A percentile compares a stretch with the other conserved stretches of the same genome.
phyloP scores from a whole-genome alignment of 2,888 invertebrate genomes.

The Epinotia brunnichana region DNA sequence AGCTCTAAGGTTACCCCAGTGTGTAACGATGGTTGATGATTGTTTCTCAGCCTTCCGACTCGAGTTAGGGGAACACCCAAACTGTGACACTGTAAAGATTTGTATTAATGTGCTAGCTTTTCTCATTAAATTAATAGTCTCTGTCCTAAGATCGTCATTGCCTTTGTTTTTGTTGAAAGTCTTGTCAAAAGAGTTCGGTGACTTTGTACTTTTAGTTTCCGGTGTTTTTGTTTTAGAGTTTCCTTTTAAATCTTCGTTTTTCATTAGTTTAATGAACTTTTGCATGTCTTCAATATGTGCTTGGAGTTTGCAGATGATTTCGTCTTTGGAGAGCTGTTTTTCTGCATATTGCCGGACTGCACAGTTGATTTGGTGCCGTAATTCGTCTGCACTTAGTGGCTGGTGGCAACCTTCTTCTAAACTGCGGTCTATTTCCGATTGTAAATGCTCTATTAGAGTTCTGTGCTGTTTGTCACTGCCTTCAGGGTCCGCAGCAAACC shows the following conservation, averaged over 20 bases:
- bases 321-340: slow-evolving; percentile 97
- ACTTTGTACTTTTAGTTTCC: slow-evolving; percentile 63
- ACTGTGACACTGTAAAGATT: slow-evolving; percentile 95
- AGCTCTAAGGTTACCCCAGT: slow-evolving; percentile 98
- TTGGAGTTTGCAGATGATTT: slow-evolving; percentile 96
- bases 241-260: slow-evolving; percentile 86
- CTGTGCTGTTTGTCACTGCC: slow-evolving; percentile 94
- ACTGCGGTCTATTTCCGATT: slow-evolving; percentile 92
- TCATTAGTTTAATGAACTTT: slow-evolving; percentile 97
- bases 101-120: slow-evolving; percentile 95
- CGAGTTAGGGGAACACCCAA: slow-evolving; percentile 91
- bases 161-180: slow-evolving; percentile 66
- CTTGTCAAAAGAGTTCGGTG: slow-evolving; percentile 70
- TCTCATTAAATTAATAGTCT: slow-evolving; percentile 90
- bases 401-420: slow-evolving; percentile 90
- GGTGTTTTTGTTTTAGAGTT: slow-evolving; percentile 56
- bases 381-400: slow-evolving; percentile 90
- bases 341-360: slow-evolving; percentile 96
- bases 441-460: slow-evolving; percentile 93
- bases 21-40: slow-evolving; percentile 92
- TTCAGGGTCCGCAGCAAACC: slow-evolving; percentile 95
- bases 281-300: slow-evolving; percentile 99
- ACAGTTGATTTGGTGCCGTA: slow-evolving; percentile 94
- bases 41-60: slow-evolving; percentile 92
- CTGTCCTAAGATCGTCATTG: slow-evolving; percentile 78